Conservation (phyloP, 2,797 vertebrate species). For the Sebastes oblongus region DNA sequence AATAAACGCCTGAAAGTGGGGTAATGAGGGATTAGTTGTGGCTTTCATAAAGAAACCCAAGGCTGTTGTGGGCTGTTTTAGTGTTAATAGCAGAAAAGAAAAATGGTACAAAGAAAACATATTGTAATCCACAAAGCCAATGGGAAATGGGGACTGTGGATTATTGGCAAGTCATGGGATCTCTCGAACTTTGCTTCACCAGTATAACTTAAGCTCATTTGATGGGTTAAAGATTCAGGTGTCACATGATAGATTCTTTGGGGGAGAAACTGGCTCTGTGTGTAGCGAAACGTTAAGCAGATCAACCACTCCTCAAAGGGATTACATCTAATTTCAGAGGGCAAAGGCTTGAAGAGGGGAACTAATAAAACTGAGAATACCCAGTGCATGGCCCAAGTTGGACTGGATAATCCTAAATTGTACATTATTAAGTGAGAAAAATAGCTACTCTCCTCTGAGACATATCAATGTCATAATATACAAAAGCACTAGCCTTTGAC, state of each 20-base stretch:
- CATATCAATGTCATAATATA: background rate
- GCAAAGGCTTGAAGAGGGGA: slow-evolving; percentile 19
- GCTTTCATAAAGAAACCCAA: slow-evolving; percentile 60
- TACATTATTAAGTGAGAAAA: background rate
- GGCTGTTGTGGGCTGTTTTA: slow-evolving; percentile 41
- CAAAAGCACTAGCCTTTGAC: background rate
- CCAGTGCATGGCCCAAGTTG: slow-evolving; percentile 18
- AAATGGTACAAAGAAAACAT: slow-evolving; percentile 72
- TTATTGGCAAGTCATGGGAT: slow-evolving; percentile 82
- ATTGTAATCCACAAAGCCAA: slow-evolving; percentile 68
- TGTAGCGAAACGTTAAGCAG: slow-evolving; percentile 72
- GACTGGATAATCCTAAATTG: background rate
- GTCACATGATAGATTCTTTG: slow-evolving; percentile 80
- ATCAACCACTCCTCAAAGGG: slow-evolving; percentile 70
- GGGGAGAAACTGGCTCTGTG: slow-evolving; percentile 43
- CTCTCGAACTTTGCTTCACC: slow-evolving; percentile 61
- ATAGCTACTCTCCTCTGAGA: background rate
- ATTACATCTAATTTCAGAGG: slow-evolving; percentile 73
- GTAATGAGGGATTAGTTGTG: slow-evolving; percentile 75
- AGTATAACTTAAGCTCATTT: slow-evolving; percentile 78
- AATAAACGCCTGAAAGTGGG: slow-evolving; percentile 64
- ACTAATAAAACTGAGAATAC: slow-evolving; percentile 42
- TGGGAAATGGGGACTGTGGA: slow-evolving; percentile 61
- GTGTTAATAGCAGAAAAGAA: slow-evolving; percentile 59
- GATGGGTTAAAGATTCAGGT: slow-evolving; percentile 76